Evolutionary conservation across 1,140 invertebrate species (phyloP).

Genomic region (Myzus persicae): DNA sequence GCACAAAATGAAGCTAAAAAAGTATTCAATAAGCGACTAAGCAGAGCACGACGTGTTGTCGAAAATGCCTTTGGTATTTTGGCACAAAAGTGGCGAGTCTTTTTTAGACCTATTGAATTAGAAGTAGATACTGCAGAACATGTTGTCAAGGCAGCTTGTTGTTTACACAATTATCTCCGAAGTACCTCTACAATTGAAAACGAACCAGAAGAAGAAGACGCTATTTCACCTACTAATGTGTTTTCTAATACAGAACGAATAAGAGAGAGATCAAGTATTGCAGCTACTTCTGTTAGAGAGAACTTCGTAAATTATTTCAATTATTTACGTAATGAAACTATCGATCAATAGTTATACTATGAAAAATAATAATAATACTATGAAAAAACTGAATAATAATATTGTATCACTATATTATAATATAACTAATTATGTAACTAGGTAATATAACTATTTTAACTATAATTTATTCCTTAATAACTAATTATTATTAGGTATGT

Average conservation of each 20-base stretch:
- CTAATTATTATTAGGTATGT: too few relatives aligned
- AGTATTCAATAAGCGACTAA: constrained; percentile 32
- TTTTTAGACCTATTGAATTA: background rate
- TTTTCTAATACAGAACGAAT: constrained; percentile 21
- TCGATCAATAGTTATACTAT: background rate
- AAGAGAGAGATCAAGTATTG: constrained; percentile 40
- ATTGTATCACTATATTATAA: too few relatives aligned
- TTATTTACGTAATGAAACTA: constrained; percentile 35
- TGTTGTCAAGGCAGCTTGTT: constrained; percentile 10
- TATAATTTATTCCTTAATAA: too few relatives aligned
- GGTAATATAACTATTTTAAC: too few relatives aligned
- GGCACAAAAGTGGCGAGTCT: constrained; percentile 10
- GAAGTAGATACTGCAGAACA: background rate
- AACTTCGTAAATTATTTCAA: constrained; percentile 42
- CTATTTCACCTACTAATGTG: background rate
- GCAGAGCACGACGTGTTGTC: constrained; percentile 39
- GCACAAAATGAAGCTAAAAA: constrained; percentile 13
- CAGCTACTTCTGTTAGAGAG: constrained; percentile 32
- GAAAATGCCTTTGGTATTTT: constrained; percentile 52
- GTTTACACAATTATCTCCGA: constrained; percentile 34
- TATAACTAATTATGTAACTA: too few relatives aligned
- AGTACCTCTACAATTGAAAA: constrained; percentile 24
- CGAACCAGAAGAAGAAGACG: constrained; percentile 6
- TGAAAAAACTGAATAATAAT: background rate
- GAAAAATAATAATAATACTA: background rate